Evolutionary conservation across 2,888 invertebrate genomes (phyloP), one percentile per base, ranked within the genome.

Genomic region (Nymphalis polychloros): DNA sequence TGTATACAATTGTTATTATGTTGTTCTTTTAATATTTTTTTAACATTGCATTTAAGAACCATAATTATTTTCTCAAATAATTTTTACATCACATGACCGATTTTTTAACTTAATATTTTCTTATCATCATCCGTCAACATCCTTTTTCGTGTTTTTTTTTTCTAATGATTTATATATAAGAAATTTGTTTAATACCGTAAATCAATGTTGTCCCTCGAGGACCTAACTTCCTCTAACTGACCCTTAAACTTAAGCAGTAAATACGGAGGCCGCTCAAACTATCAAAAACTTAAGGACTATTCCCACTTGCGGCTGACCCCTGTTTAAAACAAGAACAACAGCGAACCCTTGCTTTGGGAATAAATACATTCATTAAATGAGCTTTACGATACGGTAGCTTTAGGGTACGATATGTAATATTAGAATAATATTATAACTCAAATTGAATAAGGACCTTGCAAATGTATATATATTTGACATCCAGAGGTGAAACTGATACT

Each of bases 181-280:
- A 63, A 55, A 67, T 73, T 61, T 61, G 55, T 48, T 57, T 62
- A 67, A 57, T 41, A 67, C 62, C 47, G 55, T 67, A 73, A 70
- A 71, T 72, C 72, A 68, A 75, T 72, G 78, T 77, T 79, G 75
- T 84, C 87, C 88, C 87, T 67, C 72, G 85, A 82, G 88, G 53
- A 79, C 74, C 69, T 76, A 85, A 86, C 83, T 88, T 85, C 78
- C 80, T 78, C 80, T 70, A 83, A 84, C 86, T 87, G 90, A 88
- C 90, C 90, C 89, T 77, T 79, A 78, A 91, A 92, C 91, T 92
- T 90, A 83, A 83, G 85, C 89, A 89, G 92, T 92, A 92, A 92
- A 92, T 92, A 92, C 87, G 77, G 86, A 85, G 88, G 83, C 86
- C 89, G 84, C 84, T 86, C 85, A 83, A 91, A 92, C 92, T 90